A percentile compares a stretch with the other conserved stretches of the same genome.
Evolutionary conservation across 1,140 invertebrate species (phyloP).

Genomic region (Scaptomyza pallida): DNA sequence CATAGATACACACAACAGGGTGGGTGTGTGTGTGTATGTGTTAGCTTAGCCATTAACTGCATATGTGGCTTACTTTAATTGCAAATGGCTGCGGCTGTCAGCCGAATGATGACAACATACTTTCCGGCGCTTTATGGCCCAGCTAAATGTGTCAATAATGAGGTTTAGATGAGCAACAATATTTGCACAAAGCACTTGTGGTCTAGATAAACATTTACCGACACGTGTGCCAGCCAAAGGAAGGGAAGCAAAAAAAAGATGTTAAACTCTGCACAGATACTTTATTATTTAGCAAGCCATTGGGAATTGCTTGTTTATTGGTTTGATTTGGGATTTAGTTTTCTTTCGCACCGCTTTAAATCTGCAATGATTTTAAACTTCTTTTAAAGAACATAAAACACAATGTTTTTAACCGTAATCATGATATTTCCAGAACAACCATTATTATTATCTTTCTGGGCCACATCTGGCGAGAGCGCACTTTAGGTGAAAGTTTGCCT

Average conservation of each 20-base stretch:
- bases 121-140: slow-evolving; percentile 62
- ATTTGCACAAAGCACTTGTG: slow-evolving; percentile 50
- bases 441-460: neutral
- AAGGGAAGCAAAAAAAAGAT: neutral
- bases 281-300: neutral
- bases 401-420: neutral
- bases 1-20: slow-evolving; percentile 23
- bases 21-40: slow-evolving; percentile 17
- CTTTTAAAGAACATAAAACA: neutral
- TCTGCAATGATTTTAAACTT: neutral
- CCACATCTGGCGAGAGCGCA: neutral
- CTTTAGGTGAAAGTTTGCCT: slow-evolving; percentile 9
- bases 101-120: slow-evolving; percentile 73
- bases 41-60: slow-evolving; percentile 71
- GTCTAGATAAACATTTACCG: slow-evolving; percentile 39
- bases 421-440: neutral
- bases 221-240: slow-evolving; percentile 48
- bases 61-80: slow-evolving; percentile 74
- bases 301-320: too few species aligned
- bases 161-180: slow-evolving; percentile 64
- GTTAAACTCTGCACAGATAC: neutral
- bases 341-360: neutral
- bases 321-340: neutral
- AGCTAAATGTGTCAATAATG: slow-evolving; percentile 75
- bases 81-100: slow-evolving; percentile 67